Evolutionary conservation across 2,888 invertebrate species (phyloP).

Genomic region (Caenorhabditis virilis): DNA sequence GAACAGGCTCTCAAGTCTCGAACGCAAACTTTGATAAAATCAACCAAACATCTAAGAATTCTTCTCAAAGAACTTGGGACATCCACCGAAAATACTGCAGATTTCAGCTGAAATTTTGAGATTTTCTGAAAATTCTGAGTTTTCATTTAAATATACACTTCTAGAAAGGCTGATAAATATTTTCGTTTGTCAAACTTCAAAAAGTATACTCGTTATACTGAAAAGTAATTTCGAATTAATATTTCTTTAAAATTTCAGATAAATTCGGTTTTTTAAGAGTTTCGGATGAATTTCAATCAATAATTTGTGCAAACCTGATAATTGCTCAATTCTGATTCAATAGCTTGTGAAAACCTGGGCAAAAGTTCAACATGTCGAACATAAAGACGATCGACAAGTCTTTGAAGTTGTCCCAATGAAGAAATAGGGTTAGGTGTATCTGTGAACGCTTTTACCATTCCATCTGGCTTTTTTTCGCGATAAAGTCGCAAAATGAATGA

Average conservation of each 20-base stretch:
- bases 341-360: constrained; percentile 55
- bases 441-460: constrained; percentile 82
- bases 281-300: too few relatives aligned
- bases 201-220: too few relatives aligned
- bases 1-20: constrained; percentile 75
- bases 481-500: constrained; percentile 76
- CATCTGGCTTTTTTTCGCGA: constrained; percentile 79
- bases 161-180: too few relatives aligned
- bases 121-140: too few relatives aligned
- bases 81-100: constrained; percentile 77
- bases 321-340: constrained; percentile 43
- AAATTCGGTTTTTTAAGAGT: too few relatives aligned
- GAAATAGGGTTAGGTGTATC: constrained; percentile 73
- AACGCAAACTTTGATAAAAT: constrained; percentile 77
- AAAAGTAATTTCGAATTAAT: too few relatives aligned
- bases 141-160: too few relatives aligned
- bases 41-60: constrained; percentile 86
- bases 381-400: constrained; percentile 90
- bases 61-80: constrained; percentile 80
- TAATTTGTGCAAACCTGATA: constrained; percentile 28
- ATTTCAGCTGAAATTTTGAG: constrained; percentile 74
- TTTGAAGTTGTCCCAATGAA: constrained; percentile 87
- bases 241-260: too few relatives aligned
- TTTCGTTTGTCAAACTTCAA: too few relatives aligned
- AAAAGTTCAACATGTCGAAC: constrained; percentile 73